Evolutionary conservation across 2,888 invertebrate genomes (phyloP), one percentile per base, ranked within the genome.

Genomic region (Cremastinae sp.): DNA sequence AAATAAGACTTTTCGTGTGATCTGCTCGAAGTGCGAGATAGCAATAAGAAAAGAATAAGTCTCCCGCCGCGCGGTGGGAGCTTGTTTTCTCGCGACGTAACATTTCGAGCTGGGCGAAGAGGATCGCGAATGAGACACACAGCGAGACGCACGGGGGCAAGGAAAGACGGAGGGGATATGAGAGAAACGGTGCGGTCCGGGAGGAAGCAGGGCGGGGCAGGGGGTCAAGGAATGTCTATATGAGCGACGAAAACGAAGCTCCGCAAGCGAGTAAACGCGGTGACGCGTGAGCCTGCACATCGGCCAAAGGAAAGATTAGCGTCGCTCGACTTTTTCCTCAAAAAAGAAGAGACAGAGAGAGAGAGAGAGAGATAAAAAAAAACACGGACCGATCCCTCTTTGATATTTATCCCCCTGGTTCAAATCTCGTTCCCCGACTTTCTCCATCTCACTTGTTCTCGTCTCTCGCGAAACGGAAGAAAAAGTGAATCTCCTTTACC

Each of bases 241-340:
- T 89, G 88, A 88, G 83, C 82, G 81, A 81, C 51, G 43, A 34
- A 82, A 78, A 80, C 80, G 81, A 79, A 64, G 70, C 78, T 28
- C 79, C 78, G 74, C 80, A 82, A 80, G 76, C 80, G 81, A 80
- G 83, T 80, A 73, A 78, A 82, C 82, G 86, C 89, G 89, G 87
- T 87, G 88, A 85, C 88, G 88, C 88, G 88, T 87, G 85, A 85
- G 81, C 79, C 82, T 89, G 89, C 89, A 89, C 89, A 89, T 89
- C 86, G 89, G 82, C 86, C 88, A 89, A 89, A 89, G 89, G 88
- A 86, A 87, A 87, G 87, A 87, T 87, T 85, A 86, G 84, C 83
- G 84, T 84, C 83, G 84, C 79, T 76, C 59, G 80, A 75, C 65
- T 75, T 64, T 71, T 75, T 61, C 68, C n/a, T 22, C 7, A 9